These are phyloP conservation scores for Phragmatobia fuliginosa DNA, from an alignment of 2,888 invertebrate species.

Conservation along the genomic window DNA sequence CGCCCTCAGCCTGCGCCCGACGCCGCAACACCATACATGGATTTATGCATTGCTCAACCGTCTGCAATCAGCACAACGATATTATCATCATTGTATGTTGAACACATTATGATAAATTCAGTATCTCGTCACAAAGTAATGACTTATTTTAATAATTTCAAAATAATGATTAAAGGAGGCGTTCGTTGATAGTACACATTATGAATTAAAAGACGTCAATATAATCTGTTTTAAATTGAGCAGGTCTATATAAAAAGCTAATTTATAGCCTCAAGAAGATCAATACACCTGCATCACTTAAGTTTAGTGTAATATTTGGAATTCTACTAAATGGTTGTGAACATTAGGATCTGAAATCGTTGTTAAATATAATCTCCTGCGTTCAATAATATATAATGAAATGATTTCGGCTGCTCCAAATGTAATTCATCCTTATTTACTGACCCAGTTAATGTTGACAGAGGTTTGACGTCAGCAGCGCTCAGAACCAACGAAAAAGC, in stretches of 20 bases:
- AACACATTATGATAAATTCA: not conserved
- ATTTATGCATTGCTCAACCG: constrained; percentile 59
- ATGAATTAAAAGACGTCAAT: not conserved
- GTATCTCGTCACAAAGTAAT: not conserved
- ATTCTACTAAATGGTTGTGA: constrained; percentile 9
- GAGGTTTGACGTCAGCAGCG: constrained; percentile 77
- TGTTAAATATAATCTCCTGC: constrained; percentile 40
- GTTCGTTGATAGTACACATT: not conserved
- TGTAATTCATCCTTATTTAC: constrained; percentile 79
- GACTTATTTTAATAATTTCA: not conserved
- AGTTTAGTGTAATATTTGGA: not conserved
- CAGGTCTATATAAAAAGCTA: not conserved
- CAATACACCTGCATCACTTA: not conserved
- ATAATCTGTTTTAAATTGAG: not conserved
- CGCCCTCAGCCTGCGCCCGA: constrained; percentile 57
- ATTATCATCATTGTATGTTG: constrained; percentile 1
- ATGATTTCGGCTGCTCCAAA: constrained; percentile 69
- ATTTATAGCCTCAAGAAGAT: not conserved
- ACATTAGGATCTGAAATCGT: constrained; percentile 39
- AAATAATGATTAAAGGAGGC: not conserved
- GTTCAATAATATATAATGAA: constrained; percentile 62
- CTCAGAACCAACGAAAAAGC: constrained; percentile 70
- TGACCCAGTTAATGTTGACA: constrained; percentile 83
- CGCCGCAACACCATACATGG: constrained; percentile 56
- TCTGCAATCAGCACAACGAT: constrained; percentile 54